Base-by-base conservation (phyloP, 2,888 invertebrate species). In the Eupithecia subfuscata region DNA sequence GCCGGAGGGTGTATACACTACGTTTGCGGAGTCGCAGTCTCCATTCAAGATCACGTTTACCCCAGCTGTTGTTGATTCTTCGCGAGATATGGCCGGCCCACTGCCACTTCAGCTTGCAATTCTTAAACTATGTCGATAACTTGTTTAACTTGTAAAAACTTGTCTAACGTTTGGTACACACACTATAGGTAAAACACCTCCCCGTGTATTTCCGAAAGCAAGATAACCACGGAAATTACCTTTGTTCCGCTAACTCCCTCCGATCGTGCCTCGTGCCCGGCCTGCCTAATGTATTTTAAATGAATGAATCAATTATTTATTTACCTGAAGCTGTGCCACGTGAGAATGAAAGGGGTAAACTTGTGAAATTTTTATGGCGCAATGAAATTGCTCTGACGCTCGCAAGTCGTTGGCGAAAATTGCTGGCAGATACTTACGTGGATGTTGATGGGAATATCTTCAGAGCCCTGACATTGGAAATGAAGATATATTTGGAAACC, bases 251-350 rank as follows among this genome's bases (percentile, higher is more conserved):
- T 72, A 80, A 76, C 73, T 72, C 71, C 77, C 83, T 84, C 84
- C 84, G 85, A 87, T 90, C 87, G 25, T 60, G 60, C 25, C 60
- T 60, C 25, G 25, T 86, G 85, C 84, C 82, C 84, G 77, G 84
- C 69, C 82, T 83, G 80, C 85, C 87, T 91, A 91, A 91, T 92
- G 90, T 91, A 91, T 91, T 90, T 92, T 91, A 89, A 90, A 92
- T 89, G 88, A 89, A 89, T 83, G 83, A 86, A 89, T 91, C 87
- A 89, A 90, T 90, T 90, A 91, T 91, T 85, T 85, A 90, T 83
- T 82, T 78, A 84, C 80, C 68, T 81, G 83, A 84, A 86, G 85
- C 82, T 82, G 84, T 83, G 82, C 82, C 82, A 85, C 82, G 81
- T 86, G 86, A 87, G 88, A 90, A 88, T 87, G 85, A 87, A 89